Evolutionary conservation across 2,888 invertebrate genomes (phyloP).

Genomic region (Ochropleura leucogaster): DNA sequence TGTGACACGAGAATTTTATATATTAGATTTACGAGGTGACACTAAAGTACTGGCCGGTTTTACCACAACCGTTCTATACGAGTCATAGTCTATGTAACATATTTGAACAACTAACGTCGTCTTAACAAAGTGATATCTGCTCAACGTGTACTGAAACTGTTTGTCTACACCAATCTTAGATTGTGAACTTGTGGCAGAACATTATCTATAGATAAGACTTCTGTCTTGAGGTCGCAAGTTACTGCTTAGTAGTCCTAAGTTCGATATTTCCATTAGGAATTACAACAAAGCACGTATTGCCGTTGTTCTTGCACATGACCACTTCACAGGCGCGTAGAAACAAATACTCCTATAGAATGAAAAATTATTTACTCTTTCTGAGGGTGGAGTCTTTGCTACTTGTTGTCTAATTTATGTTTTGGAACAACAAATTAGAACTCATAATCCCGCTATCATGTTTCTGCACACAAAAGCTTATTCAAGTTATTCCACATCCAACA

Average conservation of each 20-base stretch:
- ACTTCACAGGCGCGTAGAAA: neutral
- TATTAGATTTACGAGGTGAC: neutral
- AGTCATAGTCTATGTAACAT: conserved; percentile 39
- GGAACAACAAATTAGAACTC: neutral
- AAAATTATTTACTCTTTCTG: neutral
- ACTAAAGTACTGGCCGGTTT: neutral
- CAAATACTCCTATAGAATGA: neutral
- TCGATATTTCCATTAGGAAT: neutral
- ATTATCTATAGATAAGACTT: too few relatives aligned
- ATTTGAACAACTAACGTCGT: conserved; percentile 52
- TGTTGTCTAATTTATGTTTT: neutral
- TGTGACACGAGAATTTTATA: too few relatives aligned
- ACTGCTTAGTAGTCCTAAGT: neutral
- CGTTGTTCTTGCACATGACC: neutral
- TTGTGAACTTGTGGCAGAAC: too few relatives aligned
- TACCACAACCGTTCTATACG: conserved; percentile 43
- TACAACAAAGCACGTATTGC: too few relatives aligned
- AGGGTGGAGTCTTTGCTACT: neutral
- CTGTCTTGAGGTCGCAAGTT: neutral
- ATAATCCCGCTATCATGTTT: conserved; percentile 5
- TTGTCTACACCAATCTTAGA: neutral
- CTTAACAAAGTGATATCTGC: conserved; percentile 17
- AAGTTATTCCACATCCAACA: conserved; percentile 31
- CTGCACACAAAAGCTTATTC: conserved; percentile 21
- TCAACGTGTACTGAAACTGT: neutral